Percentiles rank a stretch among this genome's conserved stretches.
Evolutionary conservation across 2,888 invertebrate species (phyloP).

Genomic region (Ditylenchus weischeri): DNA sequence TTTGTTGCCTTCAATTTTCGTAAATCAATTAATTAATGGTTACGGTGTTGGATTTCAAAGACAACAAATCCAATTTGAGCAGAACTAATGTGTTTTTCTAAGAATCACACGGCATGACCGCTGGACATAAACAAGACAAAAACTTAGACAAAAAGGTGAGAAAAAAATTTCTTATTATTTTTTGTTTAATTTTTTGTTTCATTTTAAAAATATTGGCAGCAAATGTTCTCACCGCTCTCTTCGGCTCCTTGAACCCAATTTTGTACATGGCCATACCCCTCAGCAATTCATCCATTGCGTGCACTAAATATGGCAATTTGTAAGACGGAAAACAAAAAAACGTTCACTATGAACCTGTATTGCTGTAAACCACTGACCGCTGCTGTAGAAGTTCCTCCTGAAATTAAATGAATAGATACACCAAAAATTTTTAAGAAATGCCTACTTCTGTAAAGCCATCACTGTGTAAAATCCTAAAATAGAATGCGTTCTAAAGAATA

Average conservation of each 20-base stretch:
- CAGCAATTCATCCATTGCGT: slow-evolving; percentile 49
- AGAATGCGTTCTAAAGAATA: slow-evolving; percentile 2
- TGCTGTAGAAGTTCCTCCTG: slow-evolving; percentile 36
- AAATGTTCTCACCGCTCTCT: slow-evolving; percentile 36
- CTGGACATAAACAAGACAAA: too few species aligned
- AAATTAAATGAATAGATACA: slow-evolving; percentile 2
- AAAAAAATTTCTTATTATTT: too few species aligned
- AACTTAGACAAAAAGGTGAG: background rate
- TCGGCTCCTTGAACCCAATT: slow-evolving; percentile 36
- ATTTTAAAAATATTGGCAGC: too few species aligned
- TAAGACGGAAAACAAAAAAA: background rate
- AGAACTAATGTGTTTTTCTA: too few species aligned
- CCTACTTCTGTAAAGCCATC: slow-evolving; percentile 44
- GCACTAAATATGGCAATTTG: slow-evolving; percentile 30
- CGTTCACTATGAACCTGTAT: slow-evolving; percentile 22
- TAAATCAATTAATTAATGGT: too few species aligned
- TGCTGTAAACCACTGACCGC: slow-evolving; percentile 49
- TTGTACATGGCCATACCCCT: slow-evolving; percentile 46
- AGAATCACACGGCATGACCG: too few species aligned
- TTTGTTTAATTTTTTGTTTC: too few species aligned
- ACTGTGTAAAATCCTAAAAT: slow-evolving; percentile 46
- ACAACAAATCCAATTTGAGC: too few species aligned
- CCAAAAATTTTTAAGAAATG: background rate
- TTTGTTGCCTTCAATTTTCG: too few species aligned
- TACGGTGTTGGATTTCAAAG: too few species aligned